Evolutionary conservation across 2,888 invertebrate species (phyloP).

Genomic region (Trypoxylon attenuatum): DNA sequence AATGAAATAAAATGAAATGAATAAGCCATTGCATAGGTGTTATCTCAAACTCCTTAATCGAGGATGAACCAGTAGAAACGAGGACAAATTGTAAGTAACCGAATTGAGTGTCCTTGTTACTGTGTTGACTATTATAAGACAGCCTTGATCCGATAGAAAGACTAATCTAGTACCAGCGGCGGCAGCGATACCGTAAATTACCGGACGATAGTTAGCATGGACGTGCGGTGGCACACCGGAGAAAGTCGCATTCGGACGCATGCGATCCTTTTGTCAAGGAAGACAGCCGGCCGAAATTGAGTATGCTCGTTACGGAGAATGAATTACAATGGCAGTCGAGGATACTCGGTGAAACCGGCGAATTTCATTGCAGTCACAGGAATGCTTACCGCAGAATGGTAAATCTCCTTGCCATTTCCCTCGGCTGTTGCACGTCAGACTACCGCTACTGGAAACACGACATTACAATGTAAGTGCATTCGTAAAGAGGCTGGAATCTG

Average conservation of each 20-base stretch:
- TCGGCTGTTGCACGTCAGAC: conserved; percentile 81
- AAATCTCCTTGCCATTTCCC: conserved; percentile 88
- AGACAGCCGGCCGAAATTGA: conserved; percentile 25
- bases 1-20: too few relatives aligned
- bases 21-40: too few relatives aligned
- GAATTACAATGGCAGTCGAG: conserved; percentile 7
- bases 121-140: too few relatives aligned
- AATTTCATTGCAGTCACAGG: background rate
- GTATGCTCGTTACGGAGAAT: background rate
- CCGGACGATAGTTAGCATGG: too few relatives aligned
- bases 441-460: conserved; percentile 75
- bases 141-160: too few relatives aligned
- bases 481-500: background rate
- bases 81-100: too few relatives aligned
- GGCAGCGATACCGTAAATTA: too few relatives aligned
- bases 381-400: conserved; percentile 86
- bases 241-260: conserved; percentile 40
- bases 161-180: too few relatives aligned
- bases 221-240: conserved; percentile 25
- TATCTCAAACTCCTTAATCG: too few relatives aligned
- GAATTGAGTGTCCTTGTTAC: too few relatives aligned
- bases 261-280: conserved; percentile 20
- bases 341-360: background rate
- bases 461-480: conserved; percentile 4
- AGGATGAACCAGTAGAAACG: too few relatives aligned